phyloP scores from a whole-genome alignment of 2,797 vertebrate species.

The Alosa sapidissima region DNA sequence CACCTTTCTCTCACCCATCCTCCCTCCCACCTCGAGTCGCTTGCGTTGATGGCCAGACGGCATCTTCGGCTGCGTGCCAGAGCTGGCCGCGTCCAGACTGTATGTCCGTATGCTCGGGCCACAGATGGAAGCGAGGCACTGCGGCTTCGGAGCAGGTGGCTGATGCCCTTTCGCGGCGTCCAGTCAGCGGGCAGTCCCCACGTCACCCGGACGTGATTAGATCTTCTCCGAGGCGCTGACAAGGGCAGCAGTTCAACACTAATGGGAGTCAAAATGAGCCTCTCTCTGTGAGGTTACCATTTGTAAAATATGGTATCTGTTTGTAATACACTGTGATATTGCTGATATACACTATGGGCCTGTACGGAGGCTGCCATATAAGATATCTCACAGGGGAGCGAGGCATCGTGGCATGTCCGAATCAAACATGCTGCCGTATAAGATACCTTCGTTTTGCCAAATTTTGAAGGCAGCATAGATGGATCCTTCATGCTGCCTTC shows the following conservation, averaged over 20 bases:
- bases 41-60: slow-evolving; percentile 5
- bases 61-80: not conserved
- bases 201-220: not conserved
- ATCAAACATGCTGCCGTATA: too few species aligned
- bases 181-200: not conserved
- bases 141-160: slow-evolving; percentile 7
- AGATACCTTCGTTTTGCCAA: too few species aligned
- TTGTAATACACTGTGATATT: not conserved
- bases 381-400: too few species aligned
- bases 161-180: not conserved
- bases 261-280: not conserved
- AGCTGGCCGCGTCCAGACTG: not conserved
- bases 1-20: not conserved
- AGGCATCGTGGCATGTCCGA: too few species aligned
- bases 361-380: too few species aligned
- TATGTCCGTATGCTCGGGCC: not conserved
- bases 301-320: not conserved
- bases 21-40: not conserved
- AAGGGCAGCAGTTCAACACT: not conserved
- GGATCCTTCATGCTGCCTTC: too few species aligned
- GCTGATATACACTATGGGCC: not conserved
- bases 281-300: not conserved
- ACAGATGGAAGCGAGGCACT: not conserved
- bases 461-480: too few species aligned
- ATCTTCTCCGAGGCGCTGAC: not conserved